phyloP scores from a whole-genome alignment of 2,113 vertebrate species.

The Rhagologus leucostigma region DNA sequence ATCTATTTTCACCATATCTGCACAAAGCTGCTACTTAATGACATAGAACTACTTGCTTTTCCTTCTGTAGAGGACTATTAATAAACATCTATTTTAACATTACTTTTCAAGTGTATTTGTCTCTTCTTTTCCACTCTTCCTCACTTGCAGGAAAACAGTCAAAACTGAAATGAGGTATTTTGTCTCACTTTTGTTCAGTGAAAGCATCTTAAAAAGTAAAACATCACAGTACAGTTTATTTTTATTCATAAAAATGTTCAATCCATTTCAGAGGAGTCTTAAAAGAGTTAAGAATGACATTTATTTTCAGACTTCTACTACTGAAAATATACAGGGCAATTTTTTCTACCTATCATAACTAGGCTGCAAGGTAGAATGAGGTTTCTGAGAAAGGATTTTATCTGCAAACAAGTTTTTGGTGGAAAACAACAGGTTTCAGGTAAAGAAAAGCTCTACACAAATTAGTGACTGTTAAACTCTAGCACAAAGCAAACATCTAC shows the following conservation, averaged over 20 bases:
- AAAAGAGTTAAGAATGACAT: background rate
- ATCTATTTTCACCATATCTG: background rate
- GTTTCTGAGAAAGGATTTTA: background rate
- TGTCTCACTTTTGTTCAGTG: background rate
- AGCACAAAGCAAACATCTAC: background rate
- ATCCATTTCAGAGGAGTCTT: background rate
- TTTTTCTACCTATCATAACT: background rate
- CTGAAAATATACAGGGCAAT: accelerated
- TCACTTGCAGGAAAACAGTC: background rate
- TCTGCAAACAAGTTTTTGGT: background rate
- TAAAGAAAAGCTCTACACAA: background rate
- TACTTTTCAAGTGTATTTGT: background rate
- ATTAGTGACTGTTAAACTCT: background rate
- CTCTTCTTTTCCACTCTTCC: background rate
- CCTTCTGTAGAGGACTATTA: background rate
- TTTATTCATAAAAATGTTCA: background rate
- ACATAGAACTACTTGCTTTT: background rate
- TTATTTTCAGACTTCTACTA: background rate
- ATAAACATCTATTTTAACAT: background rate
- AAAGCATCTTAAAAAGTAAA: background rate
- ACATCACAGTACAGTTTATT: background rate
- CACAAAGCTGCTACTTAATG: background rate
- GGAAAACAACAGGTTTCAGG: background rate
- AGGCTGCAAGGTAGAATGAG: background rate
- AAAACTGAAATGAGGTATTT: background rate